Evolutionary conservation across 2,113 vertebrate genomes (phyloP).

Genomic region (human): GRCh38 chr5:6185501-6186000

Average conservation of each 20-base stretch:
- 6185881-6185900: accelerated
- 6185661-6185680: accelerated
- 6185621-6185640: too few relatives aligned
- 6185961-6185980: not conserved
- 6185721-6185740: accelerated
- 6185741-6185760: not conserved
- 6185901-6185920: too few relatives aligned
- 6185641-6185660: accelerated
- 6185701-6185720: too few relatives aligned
- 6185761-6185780: not conserved
- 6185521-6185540: not conserved
- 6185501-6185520: not conserved
- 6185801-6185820: accelerated
- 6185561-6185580: not conserved
- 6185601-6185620: too few relatives aligned
- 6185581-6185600: too few relatives aligned
- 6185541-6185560: not conserved
- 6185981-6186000: not conserved
- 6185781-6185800: too few relatives aligned
- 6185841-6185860: too few relatives aligned
- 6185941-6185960: not conserved
- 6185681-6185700: accelerated
- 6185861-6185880: accelerated
- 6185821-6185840: too few relatives aligned
- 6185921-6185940: accelerated